Evolutionary conservation across 2,797 vertebrate species (phyloP).

Genomic region (Pteropus rufus): DNA sequence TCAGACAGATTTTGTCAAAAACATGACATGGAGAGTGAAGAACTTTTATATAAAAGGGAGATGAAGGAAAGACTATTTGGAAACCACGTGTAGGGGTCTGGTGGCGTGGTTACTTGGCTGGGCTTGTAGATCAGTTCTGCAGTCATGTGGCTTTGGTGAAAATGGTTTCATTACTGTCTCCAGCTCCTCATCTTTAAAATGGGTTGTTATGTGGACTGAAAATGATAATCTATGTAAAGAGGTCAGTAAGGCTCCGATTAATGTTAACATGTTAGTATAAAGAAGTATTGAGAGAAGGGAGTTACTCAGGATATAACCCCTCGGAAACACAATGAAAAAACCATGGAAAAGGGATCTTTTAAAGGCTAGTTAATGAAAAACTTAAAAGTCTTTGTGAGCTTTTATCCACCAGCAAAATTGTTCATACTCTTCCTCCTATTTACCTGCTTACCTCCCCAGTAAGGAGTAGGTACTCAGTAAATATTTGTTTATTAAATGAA

Average conservation of each 20-base stretch:
- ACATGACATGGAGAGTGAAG: neutral
- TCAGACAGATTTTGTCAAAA: neutral
- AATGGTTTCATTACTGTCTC: neutral
- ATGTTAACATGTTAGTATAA: neutral
- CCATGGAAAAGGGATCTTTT: neutral
- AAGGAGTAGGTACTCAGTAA: neutral
- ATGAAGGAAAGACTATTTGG: neutral
- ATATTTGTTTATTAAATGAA: neutral
- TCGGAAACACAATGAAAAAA: neutral
- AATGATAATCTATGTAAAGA: neutral
- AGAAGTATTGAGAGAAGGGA: neutral
- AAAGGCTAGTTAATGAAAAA: neutral
- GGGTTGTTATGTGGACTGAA: neutral
- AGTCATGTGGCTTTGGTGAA: neutral
- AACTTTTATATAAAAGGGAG: neutral
- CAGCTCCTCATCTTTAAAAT: neutral
- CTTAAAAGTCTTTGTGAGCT: slow-evolving; percentile 16
- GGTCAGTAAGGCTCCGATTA: neutral
- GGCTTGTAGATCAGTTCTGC: neutral
- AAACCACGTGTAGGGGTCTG: neutral
- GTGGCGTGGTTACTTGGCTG: neutral
- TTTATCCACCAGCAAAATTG: neutral
- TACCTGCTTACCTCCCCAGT: neutral
- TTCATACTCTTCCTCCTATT: neutral
- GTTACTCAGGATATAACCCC: neutral